These are phyloP conservation scores for Mareca penelope DNA, from an alignment of 2,797 vertebrate species.

Conservation along the genomic window DNA sequence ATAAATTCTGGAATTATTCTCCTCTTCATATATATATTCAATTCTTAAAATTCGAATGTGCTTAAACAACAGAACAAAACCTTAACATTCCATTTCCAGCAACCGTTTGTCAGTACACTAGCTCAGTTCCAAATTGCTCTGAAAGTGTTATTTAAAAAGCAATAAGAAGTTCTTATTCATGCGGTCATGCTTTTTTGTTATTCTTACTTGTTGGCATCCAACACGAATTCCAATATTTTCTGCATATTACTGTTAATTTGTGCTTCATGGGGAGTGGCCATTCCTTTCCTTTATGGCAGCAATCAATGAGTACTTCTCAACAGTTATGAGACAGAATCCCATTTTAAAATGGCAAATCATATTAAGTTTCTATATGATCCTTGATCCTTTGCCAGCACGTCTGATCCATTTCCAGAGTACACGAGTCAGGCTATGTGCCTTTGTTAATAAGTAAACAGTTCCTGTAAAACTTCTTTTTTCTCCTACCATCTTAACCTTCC, in stretches of 20 bases:
- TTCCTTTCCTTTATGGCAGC: neutral
- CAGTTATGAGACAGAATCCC: neutral
- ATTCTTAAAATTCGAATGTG: neutral
- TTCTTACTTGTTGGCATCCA: neutral
- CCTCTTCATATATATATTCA: neutral
- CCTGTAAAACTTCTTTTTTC: constrained; percentile 48
- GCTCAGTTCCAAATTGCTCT: neutral
- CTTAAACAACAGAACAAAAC: neutral
- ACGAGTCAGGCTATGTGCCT: neutral
- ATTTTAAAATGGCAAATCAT: constrained; percentile 13
- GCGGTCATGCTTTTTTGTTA: neutral
- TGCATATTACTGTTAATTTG: constrained; percentile 16
- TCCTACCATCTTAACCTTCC: constrained; percentile 16
- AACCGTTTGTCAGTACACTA: neutral
- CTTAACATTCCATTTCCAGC: neutral
- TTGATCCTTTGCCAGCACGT: constrained; percentile 28
- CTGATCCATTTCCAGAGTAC: constrained; percentile 31
- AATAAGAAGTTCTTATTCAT: neutral
- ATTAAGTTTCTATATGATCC: neutral
- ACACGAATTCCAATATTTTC: neutral
- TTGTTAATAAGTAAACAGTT: constrained; percentile 61
- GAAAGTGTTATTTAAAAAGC: neutral
- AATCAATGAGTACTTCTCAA: constrained; percentile 3
- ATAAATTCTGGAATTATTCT: neutral
- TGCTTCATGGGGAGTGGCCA: neutral